phyloP scores from a whole-genome alignment of 2,113 vertebrate genomes.

The Peromyscus leucopus region DNA sequence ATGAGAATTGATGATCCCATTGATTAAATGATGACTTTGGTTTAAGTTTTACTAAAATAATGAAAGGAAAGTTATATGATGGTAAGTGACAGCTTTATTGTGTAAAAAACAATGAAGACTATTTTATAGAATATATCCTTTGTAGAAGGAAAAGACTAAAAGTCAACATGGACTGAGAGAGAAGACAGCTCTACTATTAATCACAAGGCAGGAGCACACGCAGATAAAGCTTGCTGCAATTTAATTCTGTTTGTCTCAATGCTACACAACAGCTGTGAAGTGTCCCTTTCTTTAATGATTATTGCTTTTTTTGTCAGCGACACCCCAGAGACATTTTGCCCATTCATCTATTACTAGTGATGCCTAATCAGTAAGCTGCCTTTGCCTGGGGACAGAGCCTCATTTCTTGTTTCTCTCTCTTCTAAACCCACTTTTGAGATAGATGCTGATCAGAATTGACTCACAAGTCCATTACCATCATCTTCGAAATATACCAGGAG shows the following conservation, averaged over 20 bases:
- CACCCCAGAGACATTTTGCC: neutral
- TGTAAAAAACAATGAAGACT: conserved; percentile 21
- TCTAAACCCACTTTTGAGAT: neutral
- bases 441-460: neutral
- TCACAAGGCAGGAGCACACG: neutral
- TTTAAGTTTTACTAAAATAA: neutral
- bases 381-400: neutral
- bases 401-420: neutral
- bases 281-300: neutral
- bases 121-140: conserved; percentile 15
- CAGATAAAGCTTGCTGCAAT: conserved; percentile 17
- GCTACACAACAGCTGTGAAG: neutral
- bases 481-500: neutral
- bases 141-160: neutral
- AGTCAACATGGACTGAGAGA: neutral
- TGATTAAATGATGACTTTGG: neutral
- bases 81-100: neutral
- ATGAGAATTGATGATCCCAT: neutral
- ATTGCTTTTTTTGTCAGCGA: conserved; percentile 2
- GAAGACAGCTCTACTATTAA: conserved; percentile 4
- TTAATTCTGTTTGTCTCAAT: neutral
- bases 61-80: neutral
- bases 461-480: neutral
- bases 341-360: neutral
- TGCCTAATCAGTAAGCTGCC: neutral